Conservation (phyloP, 2,113 vertebrate genomes). For the Gambusia affinis region DNA sequence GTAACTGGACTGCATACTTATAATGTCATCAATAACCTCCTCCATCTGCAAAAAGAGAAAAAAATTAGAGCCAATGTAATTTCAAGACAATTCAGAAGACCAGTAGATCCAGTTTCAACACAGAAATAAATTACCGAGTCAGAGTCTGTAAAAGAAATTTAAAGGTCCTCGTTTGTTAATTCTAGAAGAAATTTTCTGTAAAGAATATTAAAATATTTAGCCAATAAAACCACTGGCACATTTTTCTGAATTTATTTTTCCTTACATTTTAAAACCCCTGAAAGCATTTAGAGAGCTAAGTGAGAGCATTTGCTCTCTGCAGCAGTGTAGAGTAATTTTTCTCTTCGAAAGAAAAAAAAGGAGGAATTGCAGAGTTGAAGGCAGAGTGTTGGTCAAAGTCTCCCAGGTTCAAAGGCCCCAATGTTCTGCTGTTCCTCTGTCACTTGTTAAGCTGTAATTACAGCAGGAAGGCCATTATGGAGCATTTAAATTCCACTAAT, state of each 20-base stretch:
- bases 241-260: not conserved
- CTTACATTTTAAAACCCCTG: constrained; percentile 9
- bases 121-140: not conserved
- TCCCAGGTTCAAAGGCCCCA: constrained; percentile 72
- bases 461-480: constrained; percentile 74
- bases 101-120: not conserved
- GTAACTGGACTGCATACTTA: constrained; percentile 89
- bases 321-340: constrained; percentile 1
- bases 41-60: constrained; percentile 84
- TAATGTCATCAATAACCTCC: constrained; percentile 96
- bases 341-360: constrained; percentile 4
- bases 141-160: not conserved
- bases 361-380: not conserved
- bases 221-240: not conserved
- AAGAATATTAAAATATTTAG: not conserved
- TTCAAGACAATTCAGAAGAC: too few species aligned
- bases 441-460: constrained; percentile 84
- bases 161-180: not conserved
- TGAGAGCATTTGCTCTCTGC: not conserved
- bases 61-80: not conserved
- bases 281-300: constrained; percentile 7
- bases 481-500: constrained; percentile 79
- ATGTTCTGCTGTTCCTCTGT: constrained; percentile 56
- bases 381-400: constrained; percentile 78
- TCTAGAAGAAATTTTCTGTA: not conserved